phyloP scores from a whole-genome alignment of 92 coral and sea anemone genomes.

The Actinernus sp. region DNA sequence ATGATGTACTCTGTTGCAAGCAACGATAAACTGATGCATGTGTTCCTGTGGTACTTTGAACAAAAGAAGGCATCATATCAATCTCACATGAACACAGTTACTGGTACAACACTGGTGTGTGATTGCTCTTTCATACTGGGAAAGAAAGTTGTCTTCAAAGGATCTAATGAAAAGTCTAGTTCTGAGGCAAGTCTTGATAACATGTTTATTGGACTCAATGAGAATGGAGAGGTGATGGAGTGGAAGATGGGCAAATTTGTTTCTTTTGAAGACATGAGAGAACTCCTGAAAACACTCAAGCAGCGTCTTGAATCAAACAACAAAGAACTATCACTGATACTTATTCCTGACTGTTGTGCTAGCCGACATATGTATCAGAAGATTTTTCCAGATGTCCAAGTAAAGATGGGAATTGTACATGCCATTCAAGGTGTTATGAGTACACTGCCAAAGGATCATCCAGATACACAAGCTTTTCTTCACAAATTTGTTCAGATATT shows the following conservation, averaged over 20 bases:
- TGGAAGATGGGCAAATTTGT: conserved; percentile 47
- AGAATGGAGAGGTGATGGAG: conserved; percentile 44
- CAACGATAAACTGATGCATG: conserved; percentile 73
- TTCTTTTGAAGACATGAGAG: conserved; percentile 26
- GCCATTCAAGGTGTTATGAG: conserved; percentile 47
- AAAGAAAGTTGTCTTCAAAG: conserved; percentile 50
- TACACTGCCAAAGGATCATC: conserved; percentile 35
- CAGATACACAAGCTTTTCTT: conserved; percentile 34
- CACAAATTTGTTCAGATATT: conserved; percentile 34
- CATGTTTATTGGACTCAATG: conserved; percentile 66
- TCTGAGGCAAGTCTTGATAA: conserved; percentile 63
- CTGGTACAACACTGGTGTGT: conserved; percentile 35
- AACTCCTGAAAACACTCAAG: conserved; percentile 35
- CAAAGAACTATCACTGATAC: conserved; percentile 31
- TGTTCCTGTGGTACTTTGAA: conserved; percentile 54
- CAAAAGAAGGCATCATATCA: conserved; percentile 35
- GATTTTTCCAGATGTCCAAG: conserved; percentile 49
- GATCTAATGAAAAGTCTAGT: conserved; percentile 11
- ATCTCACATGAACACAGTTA: conserved; percentile 5
- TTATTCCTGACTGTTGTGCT: conserved; percentile 59
- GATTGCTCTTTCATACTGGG: conserved; percentile 60
- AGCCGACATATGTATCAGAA: conserved; percentile 26
- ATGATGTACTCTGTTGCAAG: conserved; percentile 39
- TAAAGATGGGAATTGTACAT: conserved; percentile 63
- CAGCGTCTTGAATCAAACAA: conserved; percentile 23